Evolutionary conservation across 2,113 vertebrate genomes (phyloP), one percentile per base, ranked within the genome.

Genomic region (Chelonoidis abingdonii): DNA sequence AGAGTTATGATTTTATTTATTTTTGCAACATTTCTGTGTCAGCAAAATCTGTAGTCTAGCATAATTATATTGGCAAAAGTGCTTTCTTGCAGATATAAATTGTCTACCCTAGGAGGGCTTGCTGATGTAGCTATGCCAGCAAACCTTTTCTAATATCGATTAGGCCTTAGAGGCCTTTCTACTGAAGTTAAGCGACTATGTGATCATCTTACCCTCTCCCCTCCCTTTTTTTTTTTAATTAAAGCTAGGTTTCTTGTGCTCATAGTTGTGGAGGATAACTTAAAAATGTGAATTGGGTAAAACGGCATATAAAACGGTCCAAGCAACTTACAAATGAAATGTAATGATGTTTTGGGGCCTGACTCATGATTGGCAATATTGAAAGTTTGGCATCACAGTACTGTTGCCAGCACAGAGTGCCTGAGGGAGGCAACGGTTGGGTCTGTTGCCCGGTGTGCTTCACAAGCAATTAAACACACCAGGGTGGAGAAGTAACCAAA

Each of bases 31-130:
- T 49, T 56, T 78, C 6, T 35, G 0, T 2, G 44, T 6, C 21
- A 72, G 62, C 25, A 83, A 41, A 81, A 80, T 25, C 12, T 9
- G 29, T 22, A 44, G 49, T 81, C 27, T 38, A 72, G 29, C 24
- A 0, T 2, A 89, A 50, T n/a, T 10, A 12, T 31, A 17, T 3
- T 29, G 49, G 17, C 17, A 53, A 41, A 87, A 85, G 16, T 10
- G 5, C 19, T 59, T n/a, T 38, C 29, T 83, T 21, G 25, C 10
- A 50, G 38, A 0, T 72, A n/a, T 35, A 79, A 87, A 38, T 52
- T 10, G 35, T 31, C 72, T 6, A 0, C 0, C 0, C 35, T 29
- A 3, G 35, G 57, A 44, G 1, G 57, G 24, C 6, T 90, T 85
- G 19, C 8, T 79, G 62, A 65, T 35, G 17, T 35, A 65, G 31